Percentiles rank a stretch among this genome's conserved stretches.
Conservation (phyloP, 2,113 vertebrate species). For the Athene cunicularia region DNA sequence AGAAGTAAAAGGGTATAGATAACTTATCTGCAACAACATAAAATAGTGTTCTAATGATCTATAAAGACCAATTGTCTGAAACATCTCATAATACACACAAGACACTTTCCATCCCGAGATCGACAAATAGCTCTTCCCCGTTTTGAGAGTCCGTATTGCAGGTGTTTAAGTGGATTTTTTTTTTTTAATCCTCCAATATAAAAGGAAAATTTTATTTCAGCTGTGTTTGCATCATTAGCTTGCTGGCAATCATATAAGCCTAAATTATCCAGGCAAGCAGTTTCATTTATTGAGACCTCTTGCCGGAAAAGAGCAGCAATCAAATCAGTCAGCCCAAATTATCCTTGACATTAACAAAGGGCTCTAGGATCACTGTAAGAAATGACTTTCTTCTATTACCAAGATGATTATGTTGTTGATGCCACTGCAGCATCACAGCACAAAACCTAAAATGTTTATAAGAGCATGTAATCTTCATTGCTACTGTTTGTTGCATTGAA, state of each 20-base stretch:
- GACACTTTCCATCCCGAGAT: background rate
- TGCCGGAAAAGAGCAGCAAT: constrained; percentile 58
- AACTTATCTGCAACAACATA: background rate
- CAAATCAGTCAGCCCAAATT: constrained; percentile 72
- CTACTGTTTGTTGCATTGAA: constrained; percentile 12
- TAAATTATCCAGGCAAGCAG: constrained; percentile 69
- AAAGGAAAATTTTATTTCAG: constrained; percentile 62
- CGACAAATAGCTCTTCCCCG: background rate
- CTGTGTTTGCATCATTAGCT: constrained; percentile 66
- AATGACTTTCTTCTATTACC: constrained; percentile 56
- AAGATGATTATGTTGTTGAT: constrained; percentile 43
- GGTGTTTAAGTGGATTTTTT: background rate
- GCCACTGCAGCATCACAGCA: background rate
- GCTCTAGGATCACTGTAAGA: constrained; percentile 58
- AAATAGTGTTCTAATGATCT: background rate
- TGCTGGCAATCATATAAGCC: constrained; percentile 61
- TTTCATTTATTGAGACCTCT: constrained; percentile 65
- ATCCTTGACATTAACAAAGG: constrained; percentile 70
- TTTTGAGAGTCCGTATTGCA: background rate
- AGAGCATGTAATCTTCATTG: constrained; percentile 45
- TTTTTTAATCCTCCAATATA: background rate
- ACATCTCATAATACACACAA: background rate
- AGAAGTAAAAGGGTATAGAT: background rate
- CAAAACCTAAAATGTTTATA: constrained; percentile 7
- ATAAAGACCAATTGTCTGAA: background rate